phyloP scores from a whole-genome alignment of 1,140 invertebrate species.

The Sminthurides bifidus region DNA sequence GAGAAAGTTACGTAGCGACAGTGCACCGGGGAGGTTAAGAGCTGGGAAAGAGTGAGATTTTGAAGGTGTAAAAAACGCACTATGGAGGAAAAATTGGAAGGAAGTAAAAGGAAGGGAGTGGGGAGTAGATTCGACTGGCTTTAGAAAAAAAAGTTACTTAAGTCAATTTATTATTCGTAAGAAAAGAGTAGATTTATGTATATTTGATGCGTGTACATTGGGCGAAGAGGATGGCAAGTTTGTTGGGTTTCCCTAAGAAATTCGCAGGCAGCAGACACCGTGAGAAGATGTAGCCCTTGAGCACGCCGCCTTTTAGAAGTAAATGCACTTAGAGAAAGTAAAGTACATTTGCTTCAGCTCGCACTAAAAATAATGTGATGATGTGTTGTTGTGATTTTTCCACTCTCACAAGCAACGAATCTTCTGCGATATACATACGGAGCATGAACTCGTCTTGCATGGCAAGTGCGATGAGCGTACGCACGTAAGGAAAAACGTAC shows the following conservation, averaged over 20 bases:
- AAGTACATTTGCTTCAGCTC: constrained; percentile 12
- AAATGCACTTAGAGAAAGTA: constrained; percentile 16
- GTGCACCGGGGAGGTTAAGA: too few species aligned
- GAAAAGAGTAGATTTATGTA: too few species aligned
- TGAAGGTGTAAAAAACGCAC: too few species aligned
- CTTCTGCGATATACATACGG: constrained; percentile 12
- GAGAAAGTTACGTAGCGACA: too few species aligned
- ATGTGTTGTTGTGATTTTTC: constrained; percentile 17
- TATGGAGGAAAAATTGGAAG: too few species aligned
- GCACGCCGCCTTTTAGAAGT: constrained; percentile 20
- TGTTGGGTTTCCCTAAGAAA: constrained; percentile 15
- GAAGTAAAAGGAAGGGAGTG: too few species aligned
- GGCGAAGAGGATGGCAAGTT: background rate
- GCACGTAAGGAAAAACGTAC: constrained; percentile 10
- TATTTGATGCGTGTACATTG: too few species aligned
- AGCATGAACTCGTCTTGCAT: constrained; percentile 4
- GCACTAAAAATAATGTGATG: constrained; percentile 9
- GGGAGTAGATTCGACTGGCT: too few species aligned
- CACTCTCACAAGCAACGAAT: too few species aligned
- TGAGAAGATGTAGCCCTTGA: constrained; percentile 26
- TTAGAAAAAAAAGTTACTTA: too few species aligned
- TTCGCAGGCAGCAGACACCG: constrained; percentile 26
- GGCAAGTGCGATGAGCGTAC: background rate
- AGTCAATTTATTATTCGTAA: too few species aligned
- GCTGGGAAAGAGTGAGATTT: too few species aligned